Percentiles rank a stretch among this genome's conserved stretches.
phyloP scores from a whole-genome alignment of 2,888 invertebrate species.

The Oscheius sp. region DNA sequence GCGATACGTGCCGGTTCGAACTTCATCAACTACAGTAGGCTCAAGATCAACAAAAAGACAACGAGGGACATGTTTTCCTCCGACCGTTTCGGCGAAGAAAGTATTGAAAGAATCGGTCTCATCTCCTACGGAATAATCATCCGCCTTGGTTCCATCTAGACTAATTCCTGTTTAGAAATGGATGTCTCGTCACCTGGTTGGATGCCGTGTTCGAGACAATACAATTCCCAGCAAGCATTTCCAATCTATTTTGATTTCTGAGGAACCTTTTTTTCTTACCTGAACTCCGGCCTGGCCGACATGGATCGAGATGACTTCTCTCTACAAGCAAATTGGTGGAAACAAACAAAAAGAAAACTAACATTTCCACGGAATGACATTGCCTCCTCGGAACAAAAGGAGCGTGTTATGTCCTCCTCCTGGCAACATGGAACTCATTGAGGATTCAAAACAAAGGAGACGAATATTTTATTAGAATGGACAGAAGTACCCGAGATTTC shows the following conservation, averaged over 20 bases:
- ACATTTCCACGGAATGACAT: conserved; percentile 12
- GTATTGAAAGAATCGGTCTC: conserved; percentile 89
- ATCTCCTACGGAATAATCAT: conserved; percentile 68
- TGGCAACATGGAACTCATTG: conserved; percentile 9
- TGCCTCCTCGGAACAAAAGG: not conserved
- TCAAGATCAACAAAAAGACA: conserved; percentile 60
- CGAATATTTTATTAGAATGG: not conserved
- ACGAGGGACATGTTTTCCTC: conserved; percentile 75
- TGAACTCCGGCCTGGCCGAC: conserved; percentile 59
- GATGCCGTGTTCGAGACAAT: conserved; percentile 75
- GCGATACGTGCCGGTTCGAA: conserved; percentile 35
- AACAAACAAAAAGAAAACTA: not conserved
- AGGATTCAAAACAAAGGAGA: not conserved
- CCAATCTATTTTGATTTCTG: no score
- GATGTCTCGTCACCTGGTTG: conserved; percentile 70
- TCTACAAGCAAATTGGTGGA: conserved; percentile 20
- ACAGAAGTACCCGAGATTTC: not conserved
- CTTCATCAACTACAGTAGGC: conserved; percentile 71
- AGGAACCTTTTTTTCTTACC: no score
- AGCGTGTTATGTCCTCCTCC: not conserved
- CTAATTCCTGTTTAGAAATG: no score
- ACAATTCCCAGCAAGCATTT: conserved; percentile 76
- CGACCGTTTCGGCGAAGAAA: conserved; percentile 80
- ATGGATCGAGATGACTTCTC: conserved; percentile 54
- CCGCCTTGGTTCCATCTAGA: conserved; percentile 53